Base-by-base conservation (phyloP, 2,888 invertebrate genomes). In the Drosophila pegasa region DNA sequence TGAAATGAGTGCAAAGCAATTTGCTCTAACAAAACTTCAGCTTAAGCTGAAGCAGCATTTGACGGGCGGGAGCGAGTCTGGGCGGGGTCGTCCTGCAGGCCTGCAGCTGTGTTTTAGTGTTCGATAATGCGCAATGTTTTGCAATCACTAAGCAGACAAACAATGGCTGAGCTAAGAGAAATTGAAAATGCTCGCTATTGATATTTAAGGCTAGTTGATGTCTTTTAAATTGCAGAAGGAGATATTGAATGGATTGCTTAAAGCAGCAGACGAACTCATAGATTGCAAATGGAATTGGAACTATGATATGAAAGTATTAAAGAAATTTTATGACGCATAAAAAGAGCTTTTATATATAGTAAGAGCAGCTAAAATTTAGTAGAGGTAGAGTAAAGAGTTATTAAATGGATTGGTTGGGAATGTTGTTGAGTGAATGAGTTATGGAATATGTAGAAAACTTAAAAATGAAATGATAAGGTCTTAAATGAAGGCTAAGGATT, bases 1-100 rank as follows among this genome's bases (percentile, higher is more conserved):
- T 50, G 12, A 37, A 67, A 67, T 45, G 51, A 52, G 37, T 14
- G 45, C 45, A 40, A 40, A 47, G 41, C 61, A 61, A 67, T 67
- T 63, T 48, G 20, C 50, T 55, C 43, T 41, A 45, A 63, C 41
- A 41, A 25, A 65, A 38, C 55, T 47, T 47, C 38, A 57, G 48
- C 22, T 52, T 14, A 33, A 27, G 9, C 16, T 31, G 20, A 8
- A n/a, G 16, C 3, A 14, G 37, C 20, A 51, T 14, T 43, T 31
- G 16, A 20, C 8, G 12, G 20, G 18, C 14, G 18, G 20, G 18
- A 16, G 6, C 5, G 20, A 12, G 1, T 16, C 1, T 2, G 0
- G 5, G 14, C 10, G 41, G 2, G 18, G 6, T 5, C 5, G 20
- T 1, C 9, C 3, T n/a, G 22, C 25, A 10, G 43, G 12, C 22